phyloP scores from a whole-genome alignment of 2,888 invertebrate genomes.

The Thereva unica region DNA sequence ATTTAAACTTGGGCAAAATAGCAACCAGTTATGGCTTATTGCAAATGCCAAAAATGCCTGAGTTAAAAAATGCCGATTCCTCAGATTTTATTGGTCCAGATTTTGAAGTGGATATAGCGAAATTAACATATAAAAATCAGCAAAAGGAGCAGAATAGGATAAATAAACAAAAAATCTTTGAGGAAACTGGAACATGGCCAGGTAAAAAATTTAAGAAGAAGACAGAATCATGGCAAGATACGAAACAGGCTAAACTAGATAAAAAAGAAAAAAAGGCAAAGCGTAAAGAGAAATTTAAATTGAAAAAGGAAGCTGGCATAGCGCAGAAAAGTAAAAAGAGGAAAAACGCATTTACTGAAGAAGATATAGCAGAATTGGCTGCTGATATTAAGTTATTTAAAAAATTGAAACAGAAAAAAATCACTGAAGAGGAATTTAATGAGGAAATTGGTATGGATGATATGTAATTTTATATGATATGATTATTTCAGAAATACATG shows the following conservation, averaged over 20 bases:
- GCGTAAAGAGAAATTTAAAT: constrained; percentile 54
- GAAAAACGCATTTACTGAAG: constrained; percentile 66
- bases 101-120: constrained; percentile 70
- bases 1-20: constrained; percentile 80
- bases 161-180: constrained; percentile 71
- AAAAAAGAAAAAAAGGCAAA: constrained; percentile 48
- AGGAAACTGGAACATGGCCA: constrained; percentile 78
- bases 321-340: constrained; percentile 53
- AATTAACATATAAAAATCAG: constrained; percentile 78
- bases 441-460: constrained; percentile 62
- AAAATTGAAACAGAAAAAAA: constrained; percentile 83
- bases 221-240: constrained; percentile 72
- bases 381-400: constrained; percentile 83
- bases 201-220: constrained; percentile 59
- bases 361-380: constrained; percentile 76
- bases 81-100: constrained; percentile 56
- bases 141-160: constrained; percentile 74
- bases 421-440: constrained; percentile 69
- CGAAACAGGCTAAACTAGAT: constrained; percentile 67
- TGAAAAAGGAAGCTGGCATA: constrained; percentile 54
- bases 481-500: too few species aligned
- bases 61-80: constrained; percentile 73
- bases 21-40: constrained; percentile 90
- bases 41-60: constrained; percentile 93
- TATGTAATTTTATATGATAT: background rate